phyloP scores from a whole-genome alignment of 2,797 vertebrate species.

The Podarcis lilfordi region DNA sequence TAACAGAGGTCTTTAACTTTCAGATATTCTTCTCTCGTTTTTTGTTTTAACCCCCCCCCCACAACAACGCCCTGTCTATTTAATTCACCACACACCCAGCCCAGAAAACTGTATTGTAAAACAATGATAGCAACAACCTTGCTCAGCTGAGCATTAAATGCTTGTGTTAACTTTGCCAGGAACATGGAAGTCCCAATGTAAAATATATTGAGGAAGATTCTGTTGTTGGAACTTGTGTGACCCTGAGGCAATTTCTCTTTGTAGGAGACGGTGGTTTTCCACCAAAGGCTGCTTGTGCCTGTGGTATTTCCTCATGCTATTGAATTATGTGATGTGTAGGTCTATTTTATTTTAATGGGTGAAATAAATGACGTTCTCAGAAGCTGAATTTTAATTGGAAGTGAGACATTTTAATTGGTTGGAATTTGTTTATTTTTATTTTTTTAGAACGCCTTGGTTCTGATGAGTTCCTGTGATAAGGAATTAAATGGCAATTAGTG shows the following conservation, averaged over 20 bases:
- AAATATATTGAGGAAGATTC: background rate
- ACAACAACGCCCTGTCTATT: background rate
- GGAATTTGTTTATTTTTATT: background rate
- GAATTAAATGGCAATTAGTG: background rate
- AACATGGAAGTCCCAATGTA: background rate
- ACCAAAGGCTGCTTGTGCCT: background rate
- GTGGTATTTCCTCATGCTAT: background rate
- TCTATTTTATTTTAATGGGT: background rate
- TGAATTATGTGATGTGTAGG: background rate
- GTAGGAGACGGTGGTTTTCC: background rate
- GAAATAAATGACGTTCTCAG: background rate
- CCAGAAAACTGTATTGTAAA: background rate
- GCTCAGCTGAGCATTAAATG: conserved; percentile 2
- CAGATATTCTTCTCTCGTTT: conserved; percentile 16
- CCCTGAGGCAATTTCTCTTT: background rate
- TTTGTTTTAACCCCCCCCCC: background rate
- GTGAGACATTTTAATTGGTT: background rate
- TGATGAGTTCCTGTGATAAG: background rate
- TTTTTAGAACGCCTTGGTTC: background rate
- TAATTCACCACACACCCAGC: conserved; percentile 8
- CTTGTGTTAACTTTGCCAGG: conserved; percentile 1
- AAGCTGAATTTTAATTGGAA: background rate
- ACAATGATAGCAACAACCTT: background rate
- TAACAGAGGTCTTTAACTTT: background rate
- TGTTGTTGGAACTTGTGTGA: conserved; percentile 6